Percentiles rank a stretch among this genome's conserved stretches.
These are phyloP conservation scores for Drosophila conformis DNA, from an alignment of 2,888 invertebrate genomes.

Conservation along the genomic window DNA sequence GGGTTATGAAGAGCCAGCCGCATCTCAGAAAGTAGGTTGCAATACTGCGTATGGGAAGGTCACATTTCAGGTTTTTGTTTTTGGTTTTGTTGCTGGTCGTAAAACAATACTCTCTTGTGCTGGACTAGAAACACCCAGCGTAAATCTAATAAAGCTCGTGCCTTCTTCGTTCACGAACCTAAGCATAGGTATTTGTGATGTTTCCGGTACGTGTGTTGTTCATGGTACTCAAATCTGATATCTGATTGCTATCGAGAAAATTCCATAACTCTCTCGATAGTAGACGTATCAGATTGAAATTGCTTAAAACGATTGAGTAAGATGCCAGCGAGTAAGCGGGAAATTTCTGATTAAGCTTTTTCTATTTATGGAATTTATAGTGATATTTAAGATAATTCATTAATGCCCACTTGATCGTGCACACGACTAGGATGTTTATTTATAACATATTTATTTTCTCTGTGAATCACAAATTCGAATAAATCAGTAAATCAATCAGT, in stretches of 20 bases:
- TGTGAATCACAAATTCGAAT: not conserved
- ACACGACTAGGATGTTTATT: not conserved
- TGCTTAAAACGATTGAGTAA: not conserved
- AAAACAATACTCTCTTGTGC: not conserved
- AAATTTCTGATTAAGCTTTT: not conserved
- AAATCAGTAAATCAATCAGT: not conserved
- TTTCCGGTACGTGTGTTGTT: constrained; percentile 8
- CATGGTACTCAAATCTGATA: constrained; percentile 2
- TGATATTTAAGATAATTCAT: not conserved
- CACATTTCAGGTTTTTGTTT: not conserved
- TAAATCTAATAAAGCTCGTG: not conserved
- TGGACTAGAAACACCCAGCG: no score
- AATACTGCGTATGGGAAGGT: constrained; percentile 3
- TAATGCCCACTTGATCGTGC: not conserved
- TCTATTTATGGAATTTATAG: not conserved
- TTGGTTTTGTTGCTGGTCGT: not conserved
- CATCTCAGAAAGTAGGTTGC: constrained; percentile 13
- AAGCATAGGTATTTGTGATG: not conserved
- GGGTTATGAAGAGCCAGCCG: not conserved
- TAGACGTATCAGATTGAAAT: not conserved
- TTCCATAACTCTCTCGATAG: not conserved
- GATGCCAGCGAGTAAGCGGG: not conserved
- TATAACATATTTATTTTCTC: not conserved
- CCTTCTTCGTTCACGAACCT: not conserved
- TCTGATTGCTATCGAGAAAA: not conserved